These are phyloP conservation scores for Argya squamiceps DNA, from an alignment of 2,797 vertebrate genomes.

Conservation along the genomic window DNA sequence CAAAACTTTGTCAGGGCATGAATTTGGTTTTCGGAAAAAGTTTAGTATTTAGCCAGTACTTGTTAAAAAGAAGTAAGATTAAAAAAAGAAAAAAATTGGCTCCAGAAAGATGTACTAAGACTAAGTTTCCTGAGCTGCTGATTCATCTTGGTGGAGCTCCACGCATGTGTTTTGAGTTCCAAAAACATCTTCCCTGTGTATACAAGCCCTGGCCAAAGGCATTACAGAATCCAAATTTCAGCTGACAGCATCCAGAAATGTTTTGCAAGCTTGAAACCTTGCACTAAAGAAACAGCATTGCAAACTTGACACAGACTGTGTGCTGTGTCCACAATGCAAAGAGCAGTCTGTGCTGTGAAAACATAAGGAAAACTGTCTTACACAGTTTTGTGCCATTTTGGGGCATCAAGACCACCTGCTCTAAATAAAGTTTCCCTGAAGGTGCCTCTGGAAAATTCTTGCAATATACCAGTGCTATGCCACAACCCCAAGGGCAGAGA, in stretches of 20 bases:
- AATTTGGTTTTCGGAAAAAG: neutral
- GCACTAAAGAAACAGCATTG: neutral
- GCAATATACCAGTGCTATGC: no score
- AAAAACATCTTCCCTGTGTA: constrained; percentile 55
- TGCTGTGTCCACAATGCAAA: neutral
- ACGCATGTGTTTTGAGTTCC: constrained; percentile 22
- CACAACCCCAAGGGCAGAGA: neutral
- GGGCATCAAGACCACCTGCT: neutral
- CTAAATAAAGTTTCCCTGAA: neutral
- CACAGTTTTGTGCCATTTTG: rapidly evolving
- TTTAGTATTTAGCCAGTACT: neutral
- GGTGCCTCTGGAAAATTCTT: neutral
- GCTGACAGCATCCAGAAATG: constrained; percentile 35
- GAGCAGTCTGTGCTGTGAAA: neutral
- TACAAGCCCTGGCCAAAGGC: constrained; percentile 41
- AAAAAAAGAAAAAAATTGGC: neutral
- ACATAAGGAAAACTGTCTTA: rapidly evolving
- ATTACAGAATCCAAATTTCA: constrained; percentile 48
- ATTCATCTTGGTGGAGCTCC: constrained; percentile 71
- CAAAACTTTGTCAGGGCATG: neutral
- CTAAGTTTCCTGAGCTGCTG: constrained; percentile 59
- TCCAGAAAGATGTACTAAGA: neutral
- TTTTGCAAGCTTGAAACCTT: constrained; percentile 28
- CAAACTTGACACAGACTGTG: neutral
- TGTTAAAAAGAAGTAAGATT: neutral